Conservation (phyloP, 2,113 vertebrate species). For the Peromyscus leucopus region DNA sequence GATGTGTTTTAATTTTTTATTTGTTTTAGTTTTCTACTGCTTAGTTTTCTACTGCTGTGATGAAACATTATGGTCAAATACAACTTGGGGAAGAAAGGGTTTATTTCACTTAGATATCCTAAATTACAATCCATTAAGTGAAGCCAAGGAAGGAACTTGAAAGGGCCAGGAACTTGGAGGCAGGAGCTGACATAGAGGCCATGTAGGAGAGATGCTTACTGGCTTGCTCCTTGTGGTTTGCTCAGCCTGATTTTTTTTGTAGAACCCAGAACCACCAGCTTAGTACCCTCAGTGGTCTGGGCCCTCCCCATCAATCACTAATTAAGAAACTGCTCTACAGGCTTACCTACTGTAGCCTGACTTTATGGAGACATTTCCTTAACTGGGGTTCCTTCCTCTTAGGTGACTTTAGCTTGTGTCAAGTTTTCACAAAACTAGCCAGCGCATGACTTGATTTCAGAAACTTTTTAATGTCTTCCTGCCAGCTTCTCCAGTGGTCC, state of each 20-base stretch:
- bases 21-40: not conserved
- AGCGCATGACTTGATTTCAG: not conserved
- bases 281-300: not conserved
- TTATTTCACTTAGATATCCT: not conserved
- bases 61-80: not conserved
- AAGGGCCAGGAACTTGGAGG: not conserved
- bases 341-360: not conserved
- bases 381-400: not conserved
- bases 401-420: not conserved
- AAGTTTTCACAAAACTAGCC: not conserved
- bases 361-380: not conserved
- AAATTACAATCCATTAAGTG: not conserved
- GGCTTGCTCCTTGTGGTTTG: not conserved
- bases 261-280: not conserved
- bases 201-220: not conserved
- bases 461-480: not conserved
- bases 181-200: not conserved
- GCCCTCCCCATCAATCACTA: not conserved
- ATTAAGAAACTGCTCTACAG: not conserved
- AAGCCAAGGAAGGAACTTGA: not conserved
- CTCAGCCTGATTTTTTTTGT: not conserved
- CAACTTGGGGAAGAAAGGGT: not conserved
- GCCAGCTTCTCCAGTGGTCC: not conserved
- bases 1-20: not conserved
- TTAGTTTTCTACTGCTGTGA: not conserved